Evolutionary conservation across 1,140 invertebrate species (phyloP), one percentile per base, ranked within the genome.

Genomic region (Oryzaephilus surinamensis): DNA sequence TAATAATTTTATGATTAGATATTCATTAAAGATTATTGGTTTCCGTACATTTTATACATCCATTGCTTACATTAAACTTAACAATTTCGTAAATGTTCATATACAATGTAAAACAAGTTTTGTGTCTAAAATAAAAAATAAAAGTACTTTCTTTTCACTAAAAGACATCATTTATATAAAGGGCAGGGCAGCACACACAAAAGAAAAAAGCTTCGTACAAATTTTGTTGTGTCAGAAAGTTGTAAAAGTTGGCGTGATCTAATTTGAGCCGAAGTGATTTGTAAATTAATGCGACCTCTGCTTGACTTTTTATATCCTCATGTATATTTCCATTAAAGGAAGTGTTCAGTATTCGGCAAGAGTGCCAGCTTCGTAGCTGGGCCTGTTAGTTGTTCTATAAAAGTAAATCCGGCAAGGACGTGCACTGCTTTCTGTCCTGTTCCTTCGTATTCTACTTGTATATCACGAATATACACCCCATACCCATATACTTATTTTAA

Each of bases 341-440:
- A 48, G 45, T 46, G 47, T 56, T 58, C 54, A 54, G 54, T 58
- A 58, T 58, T 53, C 55, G 45, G 31, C 23, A 35, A 41, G 35
- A 41, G 48, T 49, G 32, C 50, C 41, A 45, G 48, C 42, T 52
- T 48, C 53, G 49, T 40, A 50, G 48, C 40, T 38, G 38, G 47
- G 48, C 53, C 53, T 56, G 55, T 58, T 58, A 58, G 53, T 56
- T 58, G 53, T 58, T 54, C 52, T 52, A 58, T 56, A 56, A 58
- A 58, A 56, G 51, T 50, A 58, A 58, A 56, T 58, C 55, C 55
- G 49, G 35, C 36, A 24, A 48, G 46, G 43, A 56, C 55, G 55
- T 58, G 55, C 52, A 32, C 30, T 32, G 51, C 49, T 51, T 55
- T 36, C 37, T 38, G 45, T 41, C 43, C 45, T 36, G 43, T 46